Evolutionary conservation across 64 coral and sea anemone genomes (phyloP).

Genomic region (Pocillopora verrucosa): DNA sequence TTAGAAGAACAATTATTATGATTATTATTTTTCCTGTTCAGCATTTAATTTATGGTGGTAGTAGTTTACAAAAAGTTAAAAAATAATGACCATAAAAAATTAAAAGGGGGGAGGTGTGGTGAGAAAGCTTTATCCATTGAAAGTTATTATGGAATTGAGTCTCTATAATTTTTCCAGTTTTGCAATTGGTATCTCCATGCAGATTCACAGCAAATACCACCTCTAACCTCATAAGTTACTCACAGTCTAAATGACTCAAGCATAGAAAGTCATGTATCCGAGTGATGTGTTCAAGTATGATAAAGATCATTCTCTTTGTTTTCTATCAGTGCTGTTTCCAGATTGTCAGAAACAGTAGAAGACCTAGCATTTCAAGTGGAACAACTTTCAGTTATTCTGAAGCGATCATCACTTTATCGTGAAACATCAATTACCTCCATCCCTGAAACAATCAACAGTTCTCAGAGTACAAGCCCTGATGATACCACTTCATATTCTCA

Average conservation of each 20-base stretch:
- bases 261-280: too few species aligned
- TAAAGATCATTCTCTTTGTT: not conserved
- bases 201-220: too few species aligned
- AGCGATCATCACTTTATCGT: slow-evolving; percentile 80
- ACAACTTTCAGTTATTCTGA: slow-evolving; percentile 68
- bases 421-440: slow-evolving; percentile 85
- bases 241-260: too few species aligned
- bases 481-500: slow-evolving; percentile 61
- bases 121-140: too few species aligned
- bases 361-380: slow-evolving; percentile 87
- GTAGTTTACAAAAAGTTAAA: too few species aligned
- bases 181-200: too few species aligned
- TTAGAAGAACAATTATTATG: not conserved
- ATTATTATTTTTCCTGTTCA: not conserved
- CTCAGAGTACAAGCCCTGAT: slow-evolving; percentile 62
- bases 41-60: not conserved
- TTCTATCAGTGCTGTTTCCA: slow-evolving; percentile 78
- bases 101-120: too few species aligned
- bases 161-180: too few species aligned
- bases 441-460: slow-evolving; percentile 74
- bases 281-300: not conserved
- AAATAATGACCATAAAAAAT: too few species aligned
- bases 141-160: too few species aligned
- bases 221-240: too few species aligned
- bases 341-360: slow-evolving; percentile 83